A percentile compares a stretch with the other conserved stretches of the same genome.
Evolutionary conservation across 64 coral and sea anemone species (phyloP).

Genomic region (Porites lutea): DNA sequence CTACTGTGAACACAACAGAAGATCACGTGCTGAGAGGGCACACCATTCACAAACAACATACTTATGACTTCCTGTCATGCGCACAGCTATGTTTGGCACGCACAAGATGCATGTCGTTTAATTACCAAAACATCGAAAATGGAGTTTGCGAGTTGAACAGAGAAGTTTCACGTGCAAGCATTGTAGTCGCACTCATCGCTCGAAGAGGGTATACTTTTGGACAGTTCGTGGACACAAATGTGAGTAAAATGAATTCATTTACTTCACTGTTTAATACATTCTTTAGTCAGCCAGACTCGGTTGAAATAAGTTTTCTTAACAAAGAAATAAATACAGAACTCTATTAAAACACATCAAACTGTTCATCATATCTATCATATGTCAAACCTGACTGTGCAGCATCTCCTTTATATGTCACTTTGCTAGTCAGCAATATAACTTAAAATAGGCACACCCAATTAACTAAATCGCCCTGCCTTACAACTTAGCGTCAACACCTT

Average conservation of each 20-base stretch:
- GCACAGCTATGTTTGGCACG: slow-evolving; percentile 53
- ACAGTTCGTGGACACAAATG: background rate
- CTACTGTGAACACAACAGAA: background rate
- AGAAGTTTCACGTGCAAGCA: background rate
- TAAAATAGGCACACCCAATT: too few relatives aligned
- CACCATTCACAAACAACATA: slow-evolving; percentile 32
- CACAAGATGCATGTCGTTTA: slow-evolving; percentile 22
- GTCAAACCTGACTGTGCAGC: too few relatives aligned
- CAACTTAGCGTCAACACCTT: too few relatives aligned
- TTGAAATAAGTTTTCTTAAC: too few relatives aligned
- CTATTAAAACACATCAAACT: too few relatives aligned
- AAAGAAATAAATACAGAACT: too few relatives aligned
- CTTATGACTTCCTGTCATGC: slow-evolving; percentile 42
- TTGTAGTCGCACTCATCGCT: background rate
- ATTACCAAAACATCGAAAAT: slow-evolving; percentile 38
- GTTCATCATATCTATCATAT: too few relatives aligned
- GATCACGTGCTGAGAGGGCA: background rate
- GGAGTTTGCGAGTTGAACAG: slow-evolving; percentile 52
- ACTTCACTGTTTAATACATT: too few relatives aligned
- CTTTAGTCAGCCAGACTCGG: background rate
- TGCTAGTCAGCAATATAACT: too few relatives aligned
- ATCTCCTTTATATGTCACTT: too few relatives aligned
- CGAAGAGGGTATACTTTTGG: background rate
- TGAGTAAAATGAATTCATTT: slow-evolving; percentile 59
- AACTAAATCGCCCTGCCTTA: too few relatives aligned